These are phyloP conservation scores for Scrobipalpa costella DNA, from an alignment of 2,888 invertebrate species.

Conservation along the genomic window DNA sequence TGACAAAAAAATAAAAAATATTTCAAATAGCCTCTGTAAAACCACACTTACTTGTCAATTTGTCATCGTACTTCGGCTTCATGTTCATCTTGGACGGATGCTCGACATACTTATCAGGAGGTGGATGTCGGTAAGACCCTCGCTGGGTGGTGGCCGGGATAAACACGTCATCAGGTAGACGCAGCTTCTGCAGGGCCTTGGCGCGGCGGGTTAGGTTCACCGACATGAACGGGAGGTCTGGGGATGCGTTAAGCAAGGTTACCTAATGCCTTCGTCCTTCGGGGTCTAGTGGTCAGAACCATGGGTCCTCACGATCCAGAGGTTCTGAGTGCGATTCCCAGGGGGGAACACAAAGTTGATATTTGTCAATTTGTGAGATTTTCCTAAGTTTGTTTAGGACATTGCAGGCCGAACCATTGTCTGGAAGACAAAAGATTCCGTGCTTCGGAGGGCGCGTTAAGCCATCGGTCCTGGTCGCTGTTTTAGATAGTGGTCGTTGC, in stretches of 20 bases:
- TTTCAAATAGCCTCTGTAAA: neutral
- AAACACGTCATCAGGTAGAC: conserved; percentile 64
- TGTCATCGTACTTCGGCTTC: conserved; percentile 61
- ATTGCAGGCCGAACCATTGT: too few relatives aligned
- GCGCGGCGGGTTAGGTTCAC: conserved; percentile 69
- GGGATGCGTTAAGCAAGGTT: conserved; percentile 20
- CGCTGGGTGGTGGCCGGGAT: conserved; percentile 68
- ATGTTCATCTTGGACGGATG: conserved; percentile 56
- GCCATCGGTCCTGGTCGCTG: too few relatives aligned
- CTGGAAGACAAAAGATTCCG: too few relatives aligned
- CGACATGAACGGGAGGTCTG: conserved; percentile 74
- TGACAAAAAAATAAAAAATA: too few relatives aligned
- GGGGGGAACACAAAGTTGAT: too few relatives aligned
- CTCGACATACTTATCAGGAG: conserved; percentile 62
- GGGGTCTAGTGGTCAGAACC: neutral
- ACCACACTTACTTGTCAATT: conserved; percentile 55
- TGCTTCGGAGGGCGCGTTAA: too few relatives aligned
- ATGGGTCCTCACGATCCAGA: neutral
- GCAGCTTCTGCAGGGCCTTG: conserved; percentile 67
- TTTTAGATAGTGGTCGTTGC: too few relatives aligned
- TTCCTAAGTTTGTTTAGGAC: too few relatives aligned
- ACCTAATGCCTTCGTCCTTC: neutral
- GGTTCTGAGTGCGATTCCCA: too few relatives aligned
- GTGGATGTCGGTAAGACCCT: conserved; percentile 59
- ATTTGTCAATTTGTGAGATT: too few relatives aligned